Conservation (phyloP, 2,797 vertebrate genomes). For the Semotilus atromaculatus region DNA sequence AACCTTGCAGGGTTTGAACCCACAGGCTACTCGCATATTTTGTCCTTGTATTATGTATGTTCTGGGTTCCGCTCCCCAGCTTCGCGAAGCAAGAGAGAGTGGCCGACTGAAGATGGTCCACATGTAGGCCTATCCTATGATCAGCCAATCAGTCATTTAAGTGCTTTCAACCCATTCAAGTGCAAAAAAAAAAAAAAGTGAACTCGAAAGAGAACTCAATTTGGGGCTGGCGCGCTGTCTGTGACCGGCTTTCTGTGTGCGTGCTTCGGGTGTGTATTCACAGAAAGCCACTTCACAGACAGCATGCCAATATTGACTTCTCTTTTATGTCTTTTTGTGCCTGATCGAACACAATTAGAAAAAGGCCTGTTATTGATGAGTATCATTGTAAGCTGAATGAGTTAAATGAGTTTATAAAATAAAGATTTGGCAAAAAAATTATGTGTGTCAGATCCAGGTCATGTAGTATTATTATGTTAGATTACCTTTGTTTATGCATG, state of each 20-base stretch:
- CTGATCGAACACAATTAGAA: not conserved
- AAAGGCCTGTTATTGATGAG: not conserved
- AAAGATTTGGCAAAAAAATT: not conserved
- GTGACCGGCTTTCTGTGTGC: not conserved
- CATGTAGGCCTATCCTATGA: not conserved
- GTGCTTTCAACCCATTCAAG: not conserved
- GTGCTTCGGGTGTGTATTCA: too few relatives aligned
- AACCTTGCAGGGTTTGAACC: constrained; percentile 2
- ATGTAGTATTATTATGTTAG: not conserved
- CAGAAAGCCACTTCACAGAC: too few relatives aligned
- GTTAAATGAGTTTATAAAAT: not conserved
- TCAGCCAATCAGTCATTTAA: not conserved
- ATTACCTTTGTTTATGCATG: not conserved
- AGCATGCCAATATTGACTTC: not conserved
- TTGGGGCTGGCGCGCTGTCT: not conserved
- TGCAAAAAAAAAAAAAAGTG: too few relatives aligned
- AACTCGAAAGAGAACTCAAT: not conserved
- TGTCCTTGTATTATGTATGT: not conserved
- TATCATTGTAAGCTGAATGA: not conserved
- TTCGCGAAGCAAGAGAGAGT: not conserved
- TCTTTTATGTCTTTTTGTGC: not conserved
- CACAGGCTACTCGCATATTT: not conserved
- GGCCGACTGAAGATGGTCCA: not conserved
- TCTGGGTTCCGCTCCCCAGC: not conserved
- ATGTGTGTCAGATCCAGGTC: not conserved